These are phyloP conservation scores for Entelurus aequoreus DNA, from an alignment of 2,113 vertebrate species.

Conservation along the genomic window DNA sequence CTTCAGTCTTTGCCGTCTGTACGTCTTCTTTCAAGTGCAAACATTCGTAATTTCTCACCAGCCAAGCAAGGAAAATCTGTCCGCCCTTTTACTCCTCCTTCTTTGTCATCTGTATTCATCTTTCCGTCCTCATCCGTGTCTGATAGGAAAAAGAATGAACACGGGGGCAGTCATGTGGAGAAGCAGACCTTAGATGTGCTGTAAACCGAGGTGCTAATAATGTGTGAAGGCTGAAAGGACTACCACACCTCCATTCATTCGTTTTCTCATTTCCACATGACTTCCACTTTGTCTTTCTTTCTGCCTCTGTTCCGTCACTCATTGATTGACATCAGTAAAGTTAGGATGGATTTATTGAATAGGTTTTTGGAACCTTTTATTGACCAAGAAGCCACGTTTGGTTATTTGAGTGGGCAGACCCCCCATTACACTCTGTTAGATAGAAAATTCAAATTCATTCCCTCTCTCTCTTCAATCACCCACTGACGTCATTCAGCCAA, in stretches of 20 bases:
- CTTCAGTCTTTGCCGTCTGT: constrained; percentile 32
- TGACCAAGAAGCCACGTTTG: not conserved
- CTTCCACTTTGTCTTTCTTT: constrained; percentile 25
- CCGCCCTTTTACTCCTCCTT: constrained; percentile 46
- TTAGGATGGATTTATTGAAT: constrained; percentile 12
- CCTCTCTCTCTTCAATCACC: too few relatives aligned
- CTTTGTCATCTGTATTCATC: constrained; percentile 52
- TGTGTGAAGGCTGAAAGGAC: constrained; percentile 18
- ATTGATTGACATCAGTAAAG: constrained; percentile 4
- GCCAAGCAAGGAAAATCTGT: constrained; percentile 52
- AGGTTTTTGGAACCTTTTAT: not conserved
- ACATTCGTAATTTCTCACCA: constrained; percentile 50
- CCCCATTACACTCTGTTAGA: too few relatives aligned
- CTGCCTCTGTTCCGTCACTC: constrained; percentile 3
- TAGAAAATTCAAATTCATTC: too few relatives aligned
- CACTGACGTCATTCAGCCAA: too few relatives aligned
- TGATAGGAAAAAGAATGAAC: constrained; percentile 47
- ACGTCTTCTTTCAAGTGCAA: constrained; percentile 50
- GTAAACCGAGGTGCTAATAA: constrained; percentile 43
- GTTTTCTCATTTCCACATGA: constrained; percentile 39
- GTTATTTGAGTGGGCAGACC: not conserved
- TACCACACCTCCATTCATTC: constrained; percentile 11
- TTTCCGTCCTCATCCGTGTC: constrained; percentile 36
- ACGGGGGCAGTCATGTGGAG: constrained; percentile 48
- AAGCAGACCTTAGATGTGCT: constrained; percentile 30